These are phyloP conservation scores for Ptychochromis oligacanthus DNA, from an alignment of 2,113 vertebrate species.

Conservation along the genomic window DNA sequence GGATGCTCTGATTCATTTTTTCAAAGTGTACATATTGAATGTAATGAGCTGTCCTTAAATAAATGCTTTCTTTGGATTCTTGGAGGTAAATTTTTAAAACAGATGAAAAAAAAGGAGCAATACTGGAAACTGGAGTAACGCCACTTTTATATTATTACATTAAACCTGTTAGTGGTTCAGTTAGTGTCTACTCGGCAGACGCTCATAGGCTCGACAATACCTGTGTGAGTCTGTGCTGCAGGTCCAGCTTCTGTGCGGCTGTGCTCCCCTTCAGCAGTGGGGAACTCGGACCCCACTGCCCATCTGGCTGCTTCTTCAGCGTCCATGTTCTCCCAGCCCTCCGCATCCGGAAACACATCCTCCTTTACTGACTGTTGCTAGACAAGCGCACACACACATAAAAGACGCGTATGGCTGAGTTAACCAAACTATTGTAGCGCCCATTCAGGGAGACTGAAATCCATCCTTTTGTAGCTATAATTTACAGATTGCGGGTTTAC, in stretches of 20 bases:
- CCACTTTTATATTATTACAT: not conserved
- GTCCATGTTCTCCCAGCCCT: conserved; percentile 77
- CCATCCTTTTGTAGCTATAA: not conserved
- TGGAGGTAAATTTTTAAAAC: not conserved
- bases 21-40: not conserved
- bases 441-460: not conserved
- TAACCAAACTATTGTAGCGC: not conserved
- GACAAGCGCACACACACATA: not conserved
- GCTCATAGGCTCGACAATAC: conserved; percentile 14
- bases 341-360: conserved; percentile 73
- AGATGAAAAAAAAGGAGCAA: not conserved
- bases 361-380: conserved; percentile 62
- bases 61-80: not conserved
- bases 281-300: conserved; percentile 62
- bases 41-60: not conserved
- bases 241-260: conserved; percentile 34
- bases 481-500: not conserved
- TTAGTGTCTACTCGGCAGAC: not conserved
- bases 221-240: conserved; percentile 30
- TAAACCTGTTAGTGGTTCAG: not conserved
- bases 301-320: conserved; percentile 76
- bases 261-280: conserved; percentile 14
- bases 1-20: not conserved
- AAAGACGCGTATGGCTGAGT: not conserved
- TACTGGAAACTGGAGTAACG: not conserved